These are phyloP conservation scores for Bettongia penicillata DNA, from an alignment of 2,113 vertebrate species.

Conservation along the genomic window DNA sequence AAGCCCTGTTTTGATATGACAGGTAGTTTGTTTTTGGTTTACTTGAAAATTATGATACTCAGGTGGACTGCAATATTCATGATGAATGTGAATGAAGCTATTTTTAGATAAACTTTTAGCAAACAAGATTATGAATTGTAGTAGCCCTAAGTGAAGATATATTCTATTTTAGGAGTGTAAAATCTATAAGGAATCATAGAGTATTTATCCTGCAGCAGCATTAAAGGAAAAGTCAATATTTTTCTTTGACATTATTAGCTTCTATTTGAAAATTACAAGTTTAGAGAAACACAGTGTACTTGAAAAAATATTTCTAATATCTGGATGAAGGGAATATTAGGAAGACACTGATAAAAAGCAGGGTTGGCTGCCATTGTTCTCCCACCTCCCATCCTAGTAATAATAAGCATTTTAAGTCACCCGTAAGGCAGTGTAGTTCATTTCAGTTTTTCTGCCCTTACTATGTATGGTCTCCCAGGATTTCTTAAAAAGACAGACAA, in stretches of 20 bases:
- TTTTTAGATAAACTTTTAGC: constrained; percentile 54
- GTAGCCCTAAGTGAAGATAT: not conserved
- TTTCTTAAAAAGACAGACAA: constrained; percentile 6
- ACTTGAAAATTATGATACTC: too few relatives aligned
- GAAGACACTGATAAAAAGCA: not conserved
- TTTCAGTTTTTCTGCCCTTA: not conserved
- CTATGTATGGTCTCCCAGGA: not conserved
- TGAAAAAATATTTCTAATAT: not conserved
- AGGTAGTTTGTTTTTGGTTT: too few relatives aligned
- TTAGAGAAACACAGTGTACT: not conserved
- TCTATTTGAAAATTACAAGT: not conserved
- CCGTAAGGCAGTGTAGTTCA: not conserved
- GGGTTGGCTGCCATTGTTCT: not conserved
- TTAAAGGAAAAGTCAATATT: not conserved
- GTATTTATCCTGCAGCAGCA: not conserved
- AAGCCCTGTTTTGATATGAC: not conserved
- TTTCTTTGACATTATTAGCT: not conserved
- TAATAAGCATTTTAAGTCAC: not conserved
- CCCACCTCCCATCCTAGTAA: not conserved
- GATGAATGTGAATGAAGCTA: not conserved
- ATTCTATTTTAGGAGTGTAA: not conserved
- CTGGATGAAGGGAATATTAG: not conserved
- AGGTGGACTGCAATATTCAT: too few relatives aligned
- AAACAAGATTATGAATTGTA: constrained; percentile 29
- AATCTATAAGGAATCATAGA: not conserved